These are phyloP conservation scores for Lochmaea capreae DNA, from an alignment of 2,888 invertebrate species.

Conservation along the genomic window DNA sequence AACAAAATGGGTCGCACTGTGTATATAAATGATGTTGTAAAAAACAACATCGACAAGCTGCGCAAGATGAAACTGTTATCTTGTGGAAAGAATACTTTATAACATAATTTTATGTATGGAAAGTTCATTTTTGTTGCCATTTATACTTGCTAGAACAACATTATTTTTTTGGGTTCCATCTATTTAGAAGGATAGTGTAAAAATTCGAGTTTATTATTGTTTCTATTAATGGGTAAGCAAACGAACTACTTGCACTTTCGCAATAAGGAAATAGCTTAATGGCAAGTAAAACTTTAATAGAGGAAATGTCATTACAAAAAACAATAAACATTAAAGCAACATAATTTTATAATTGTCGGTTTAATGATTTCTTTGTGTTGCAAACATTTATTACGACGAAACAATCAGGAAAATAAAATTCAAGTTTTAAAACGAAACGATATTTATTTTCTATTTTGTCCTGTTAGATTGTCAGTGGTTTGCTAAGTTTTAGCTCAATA, in stretches of 20 bases:
- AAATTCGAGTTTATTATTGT: too few relatives aligned
- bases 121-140: too few relatives aligned
- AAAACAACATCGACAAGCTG: background rate
- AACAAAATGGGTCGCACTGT: too few relatives aligned
- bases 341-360: background rate
- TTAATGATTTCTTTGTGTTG: background rate
- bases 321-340: background rate
- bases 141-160: too few relatives aligned
- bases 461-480: too few relatives aligned
- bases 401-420: background rate
- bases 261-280: background rate
- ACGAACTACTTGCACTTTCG: slow-evolving; percentile 1
- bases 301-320: background rate
- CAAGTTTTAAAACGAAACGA: too few relatives aligned
- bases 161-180: too few relatives aligned
- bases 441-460: too few relatives aligned
- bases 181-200: too few relatives aligned
- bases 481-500: too few relatives aligned
- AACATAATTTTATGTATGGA: background rate
- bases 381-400: background rate
- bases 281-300: background rate
- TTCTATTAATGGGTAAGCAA: background rate
- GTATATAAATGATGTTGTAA: too few relatives aligned
- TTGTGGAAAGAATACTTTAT: slow-evolving; percentile 6
- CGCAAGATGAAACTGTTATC: background rate